Percentiles rank a stretch among this genome's conserved stretches.
These are phyloP conservation scores for Brienomyrus brachyistius DNA, from an alignment of 2,113 vertebrate species.

Conservation along the genomic window DNA sequence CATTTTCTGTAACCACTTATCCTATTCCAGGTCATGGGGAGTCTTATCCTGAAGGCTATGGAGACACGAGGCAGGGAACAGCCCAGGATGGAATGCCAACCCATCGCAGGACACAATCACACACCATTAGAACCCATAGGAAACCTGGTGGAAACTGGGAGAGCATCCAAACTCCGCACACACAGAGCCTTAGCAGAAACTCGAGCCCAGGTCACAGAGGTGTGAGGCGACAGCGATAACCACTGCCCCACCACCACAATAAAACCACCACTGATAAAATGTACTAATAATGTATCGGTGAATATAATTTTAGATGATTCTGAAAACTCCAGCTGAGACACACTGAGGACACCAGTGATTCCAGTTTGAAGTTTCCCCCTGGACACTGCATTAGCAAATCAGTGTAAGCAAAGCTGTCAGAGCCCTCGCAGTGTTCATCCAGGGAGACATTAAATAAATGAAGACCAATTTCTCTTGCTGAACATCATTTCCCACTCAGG, in stretches of 20 bases:
- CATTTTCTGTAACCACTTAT: background rate
- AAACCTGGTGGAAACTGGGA: too few species aligned
- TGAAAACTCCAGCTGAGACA: background rate
- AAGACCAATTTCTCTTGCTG: background rate
- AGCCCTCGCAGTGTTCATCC: background rate
- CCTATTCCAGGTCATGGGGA: background rate
- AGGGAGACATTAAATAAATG: background rate
- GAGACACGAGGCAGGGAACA: background rate
- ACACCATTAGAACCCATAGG: background rate
- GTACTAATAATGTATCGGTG: background rate
- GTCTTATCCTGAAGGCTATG: background rate
- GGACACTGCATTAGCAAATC: background rate
- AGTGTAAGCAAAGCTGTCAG: background rate
- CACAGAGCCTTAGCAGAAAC: background rate
- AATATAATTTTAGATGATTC: background rate
- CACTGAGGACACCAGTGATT: background rate
- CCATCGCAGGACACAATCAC: background rate
- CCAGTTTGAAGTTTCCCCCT: background rate
- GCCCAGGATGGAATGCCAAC: background rate
- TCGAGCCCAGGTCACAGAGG: background rate
- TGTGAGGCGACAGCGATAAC: background rate
- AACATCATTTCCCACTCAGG: background rate
- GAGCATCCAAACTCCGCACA: background rate
- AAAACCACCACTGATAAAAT: background rate
- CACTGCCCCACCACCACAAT: background rate